Evolutionary conservation across 1,140 invertebrate species (phyloP), one percentile per base, ranked within the genome.

Genomic region (Eupeodes corollae): DNA sequence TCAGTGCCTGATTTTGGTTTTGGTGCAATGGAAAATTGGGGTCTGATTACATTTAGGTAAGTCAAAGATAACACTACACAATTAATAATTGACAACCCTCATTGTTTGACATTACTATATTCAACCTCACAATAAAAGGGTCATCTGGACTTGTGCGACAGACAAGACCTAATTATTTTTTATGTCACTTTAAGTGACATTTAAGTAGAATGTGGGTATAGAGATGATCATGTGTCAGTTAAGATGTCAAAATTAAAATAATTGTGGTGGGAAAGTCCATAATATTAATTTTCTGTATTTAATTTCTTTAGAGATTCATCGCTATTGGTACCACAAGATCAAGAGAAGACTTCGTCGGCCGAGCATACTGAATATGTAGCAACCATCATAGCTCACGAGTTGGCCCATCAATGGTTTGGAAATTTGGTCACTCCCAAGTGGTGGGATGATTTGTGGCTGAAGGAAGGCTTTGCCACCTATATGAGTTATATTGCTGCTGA

Each of bases 351-450:
- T 32, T 67, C 63, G n/a, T 68, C 66, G 1, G 64, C 65, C 5
- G 52, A 58, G 31, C 65, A 68, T 30, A 79, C 82, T 55, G 77
- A 83, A 39, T 63, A 70, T 5, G 79, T 89, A 6, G 80, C 80
- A 0, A 76, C 69, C 56, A 75, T 85, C 14, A 74, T 92, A 16
- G 77, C 83, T 0, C 90, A 93, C 59, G 90, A 93, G 67, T 59
- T 93, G 14, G 79, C 85, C 0, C 90, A 92, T 72, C 81, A 85
- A 56, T 87, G 84, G 84, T 86, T 86, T 57, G 84, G 85, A 15
- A 83, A 88, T 61, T 68, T 86, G 2, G 84, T 87, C 21, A 87
- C 82, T 2, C 83, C 83, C 53, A 63, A 68, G 37, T 84, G 82
- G 80, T 87, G 83, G 83, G 77, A 77, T 21, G 84, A 88, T 63